A percentile compares a stretch with the other conserved stretches of the same genome.
phyloP scores from a whole-genome alignment of 2,888 invertebrate genomes.

The Drosophila nr. medialis region DNA sequence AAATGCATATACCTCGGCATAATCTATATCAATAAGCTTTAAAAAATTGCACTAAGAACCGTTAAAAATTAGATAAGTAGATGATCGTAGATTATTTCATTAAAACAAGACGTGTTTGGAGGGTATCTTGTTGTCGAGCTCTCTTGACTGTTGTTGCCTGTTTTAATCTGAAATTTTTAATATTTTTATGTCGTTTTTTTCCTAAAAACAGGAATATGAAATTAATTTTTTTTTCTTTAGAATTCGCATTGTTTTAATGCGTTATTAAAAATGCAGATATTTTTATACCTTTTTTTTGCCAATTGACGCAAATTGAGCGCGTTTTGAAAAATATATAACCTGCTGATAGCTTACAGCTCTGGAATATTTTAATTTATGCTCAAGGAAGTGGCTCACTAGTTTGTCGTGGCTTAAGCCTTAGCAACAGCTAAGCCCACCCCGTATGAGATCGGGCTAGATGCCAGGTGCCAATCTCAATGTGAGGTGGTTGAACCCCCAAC shows the following conservation, averaged over 20 bases:
- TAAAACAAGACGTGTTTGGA: background rate
- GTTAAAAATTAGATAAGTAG: background rate
- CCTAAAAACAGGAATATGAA: conserved; percentile 53
- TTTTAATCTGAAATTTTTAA: background rate
- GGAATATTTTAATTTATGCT: conserved; percentile 65
- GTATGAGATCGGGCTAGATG: background rate
- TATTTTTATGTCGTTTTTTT: conserved; percentile 6
- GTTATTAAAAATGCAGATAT: conserved; percentile 60
- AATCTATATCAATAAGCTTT: background rate
- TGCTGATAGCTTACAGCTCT: conserved; percentile 34
- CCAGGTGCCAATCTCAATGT: conserved; percentile 5
- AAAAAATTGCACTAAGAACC: background rate
- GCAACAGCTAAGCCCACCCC: conserved; percentile 27
- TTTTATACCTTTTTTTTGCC: conserved; percentile 18
- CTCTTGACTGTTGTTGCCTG: conserved; percentile 21
- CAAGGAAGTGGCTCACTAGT: conserved; percentile 46
- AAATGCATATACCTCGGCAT: background rate
- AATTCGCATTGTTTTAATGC: conserved; percentile 61
- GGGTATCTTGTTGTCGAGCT: background rate
- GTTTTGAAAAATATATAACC: conserved; percentile 9
- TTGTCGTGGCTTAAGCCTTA: conserved; percentile 16
- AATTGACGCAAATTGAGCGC: conserved; percentile 69
- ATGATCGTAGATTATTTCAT: background rate
- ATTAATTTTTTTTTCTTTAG: conserved; percentile 40
- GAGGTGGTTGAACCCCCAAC: conserved; percentile 70